A percentile compares a stretch with the other conserved stretches of the same genome.
Conservation (phyloP, 2,888 invertebrate genomes). For the Bimastos eiseni region DNA sequence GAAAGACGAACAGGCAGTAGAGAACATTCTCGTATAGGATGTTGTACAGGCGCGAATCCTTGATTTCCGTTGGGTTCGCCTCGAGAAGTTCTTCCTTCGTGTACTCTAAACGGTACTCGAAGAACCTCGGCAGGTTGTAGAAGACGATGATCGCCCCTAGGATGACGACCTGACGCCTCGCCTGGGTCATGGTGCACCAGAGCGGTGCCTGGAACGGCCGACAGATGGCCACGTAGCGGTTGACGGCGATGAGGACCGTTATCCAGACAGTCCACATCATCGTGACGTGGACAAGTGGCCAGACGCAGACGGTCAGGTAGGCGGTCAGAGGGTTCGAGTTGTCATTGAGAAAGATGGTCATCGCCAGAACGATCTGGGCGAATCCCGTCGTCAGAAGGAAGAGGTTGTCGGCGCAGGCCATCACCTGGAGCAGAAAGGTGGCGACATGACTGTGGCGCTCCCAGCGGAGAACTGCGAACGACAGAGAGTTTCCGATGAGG, state of each 20-base stretch:
- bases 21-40: conserved; percentile 44
- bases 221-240: conserved; percentile 47
- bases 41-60: conserved; percentile 35
- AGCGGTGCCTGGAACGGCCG: conserved; percentile 44
- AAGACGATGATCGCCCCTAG: conserved; percentile 39
- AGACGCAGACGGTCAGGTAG: conserved; percentile 39
- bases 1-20: conserved; percentile 45
- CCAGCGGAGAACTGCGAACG: conserved; percentile 45
- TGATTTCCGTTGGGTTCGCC: not conserved
- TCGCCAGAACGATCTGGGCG: conserved; percentile 39
- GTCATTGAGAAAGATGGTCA: conserved; percentile 35
- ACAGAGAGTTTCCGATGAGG: conserved; percentile 43
- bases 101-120: conserved; percentile 38
- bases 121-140: conserved; percentile 45
- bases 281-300: conserved; percentile 46
- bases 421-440: conserved; percentile 44
- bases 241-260: conserved; percentile 46
- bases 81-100: not conserved
- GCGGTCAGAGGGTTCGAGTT: conserved; percentile 29
- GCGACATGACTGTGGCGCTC: conserved; percentile 42
- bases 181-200: conserved; percentile 41
- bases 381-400: conserved; percentile 44
- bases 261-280: conserved; percentile 47
- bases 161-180: conserved; percentile 38
- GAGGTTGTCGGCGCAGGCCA: conserved; percentile 45